Conservation (phyloP, 2,888 invertebrate genomes). For the Synergus gifuensis region DNA sequence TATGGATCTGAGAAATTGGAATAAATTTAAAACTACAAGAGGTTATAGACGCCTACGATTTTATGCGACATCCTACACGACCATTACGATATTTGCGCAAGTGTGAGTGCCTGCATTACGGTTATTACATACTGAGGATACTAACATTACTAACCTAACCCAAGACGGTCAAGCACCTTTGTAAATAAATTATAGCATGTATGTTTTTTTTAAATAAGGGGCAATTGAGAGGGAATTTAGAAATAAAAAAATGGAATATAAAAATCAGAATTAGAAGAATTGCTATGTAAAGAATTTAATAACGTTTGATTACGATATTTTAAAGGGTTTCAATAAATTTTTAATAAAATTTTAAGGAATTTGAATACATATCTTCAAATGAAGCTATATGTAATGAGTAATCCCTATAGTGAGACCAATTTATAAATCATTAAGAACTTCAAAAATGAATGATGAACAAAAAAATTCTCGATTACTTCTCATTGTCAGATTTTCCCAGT, state of each 20-base stretch:
- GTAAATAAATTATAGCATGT: background rate
- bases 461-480: too few relatives aligned
- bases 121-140: background rate
- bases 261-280: background rate
- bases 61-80: slow-evolving; percentile 2
- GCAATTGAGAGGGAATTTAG: background rate
- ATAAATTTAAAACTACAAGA: background rate
- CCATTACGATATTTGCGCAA: background rate
- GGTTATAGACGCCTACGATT: background rate
- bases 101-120: slow-evolving; percentile 8
- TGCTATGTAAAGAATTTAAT: too few relatives aligned
- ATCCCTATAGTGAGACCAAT: too few relatives aligned
- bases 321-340: too few relatives aligned
- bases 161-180: slow-evolving; percentile 20
- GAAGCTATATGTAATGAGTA: too few relatives aligned
- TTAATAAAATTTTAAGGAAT: too few relatives aligned
- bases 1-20: background rate
- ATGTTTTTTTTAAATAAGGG: background rate
- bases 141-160: slow-evolving; percentile 8
- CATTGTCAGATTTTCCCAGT: too few relatives aligned
- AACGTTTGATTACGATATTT: too few relatives aligned
- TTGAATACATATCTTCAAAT: too few relatives aligned
- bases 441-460: too few relatives aligned
- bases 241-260: background rate
- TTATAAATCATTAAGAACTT: too few relatives aligned